Evolutionary conservation across 1,140 invertebrate genomes (phyloP).

Genomic region (Lucilia cuprina): DNA sequence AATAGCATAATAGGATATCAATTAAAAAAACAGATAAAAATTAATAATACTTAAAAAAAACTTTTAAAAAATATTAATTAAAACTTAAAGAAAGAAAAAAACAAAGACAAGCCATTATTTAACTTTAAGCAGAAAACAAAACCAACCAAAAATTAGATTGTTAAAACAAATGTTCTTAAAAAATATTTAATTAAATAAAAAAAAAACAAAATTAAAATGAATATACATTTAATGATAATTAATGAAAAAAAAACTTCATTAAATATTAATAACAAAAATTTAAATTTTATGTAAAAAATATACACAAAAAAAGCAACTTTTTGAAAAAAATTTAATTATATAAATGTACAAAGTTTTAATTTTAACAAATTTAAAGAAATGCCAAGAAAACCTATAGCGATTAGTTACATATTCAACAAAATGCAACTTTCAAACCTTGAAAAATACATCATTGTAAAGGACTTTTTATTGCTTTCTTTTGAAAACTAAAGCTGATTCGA

Average conservation of each 20-base stretch:
- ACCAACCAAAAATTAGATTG: constrained; percentile 13
- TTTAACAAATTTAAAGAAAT: no score
- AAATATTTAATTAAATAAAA: no score
- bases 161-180: background rate
- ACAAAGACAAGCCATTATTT: constrained; percentile 9
- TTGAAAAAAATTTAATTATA: background rate
- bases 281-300: constrained; percentile 1
- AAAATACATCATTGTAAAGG: no score
- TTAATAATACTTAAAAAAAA: background rate
- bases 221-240: no score
- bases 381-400: no score
- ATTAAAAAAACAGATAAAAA: background rate
- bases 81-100: background rate
- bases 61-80: background rate
- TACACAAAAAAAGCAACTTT: background rate
- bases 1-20: constrained; percentile 1
- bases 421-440: no score
- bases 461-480: no score
- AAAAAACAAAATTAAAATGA: background rate
- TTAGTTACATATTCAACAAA: no score
- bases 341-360: background rate
- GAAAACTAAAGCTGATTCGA: no score
- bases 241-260: no score
- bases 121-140: background rate
- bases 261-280: background rate